Conservation (phyloP, 1,140 invertebrate genomes). For the Parasteatoda tepidariorum region DNA sequence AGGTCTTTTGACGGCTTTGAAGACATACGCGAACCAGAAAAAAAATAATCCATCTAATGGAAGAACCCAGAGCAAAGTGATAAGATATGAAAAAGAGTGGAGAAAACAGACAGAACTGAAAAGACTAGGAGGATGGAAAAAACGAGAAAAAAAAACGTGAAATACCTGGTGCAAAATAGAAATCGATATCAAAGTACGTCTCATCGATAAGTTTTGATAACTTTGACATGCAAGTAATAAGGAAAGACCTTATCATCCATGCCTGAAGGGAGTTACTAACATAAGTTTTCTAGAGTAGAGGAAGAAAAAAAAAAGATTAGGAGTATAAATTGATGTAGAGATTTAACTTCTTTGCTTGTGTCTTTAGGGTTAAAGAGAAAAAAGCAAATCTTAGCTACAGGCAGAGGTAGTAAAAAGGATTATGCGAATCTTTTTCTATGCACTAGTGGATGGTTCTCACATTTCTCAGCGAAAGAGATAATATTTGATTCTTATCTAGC, state of each 20-base stretch:
- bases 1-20: conserved; percentile 8
- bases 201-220: conserved; percentile 51
- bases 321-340: conserved; percentile 46
- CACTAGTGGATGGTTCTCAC: too few relatives aligned
- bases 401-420: too few relatives aligned
- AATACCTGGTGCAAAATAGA: conserved; percentile 32
- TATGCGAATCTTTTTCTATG: too few relatives aligned
- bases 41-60: conserved; percentile 35
- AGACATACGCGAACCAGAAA: not conserved
- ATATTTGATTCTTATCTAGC: too few relatives aligned
- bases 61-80: conserved; percentile 3
- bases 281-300: not conserved
- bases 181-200: conserved; percentile 38
- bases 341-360: conserved; percentile 18
- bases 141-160: conserved; percentile 22
- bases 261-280: conserved; percentile 24
- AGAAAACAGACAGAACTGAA: not conserved
- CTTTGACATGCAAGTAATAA: conserved; percentile 45
- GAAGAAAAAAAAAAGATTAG: conserved; percentile 13
- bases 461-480: too few relatives aligned
- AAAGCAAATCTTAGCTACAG: too few relatives aligned
- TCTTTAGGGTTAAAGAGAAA: not conserved
- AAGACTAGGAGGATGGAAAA: conserved; percentile 14
- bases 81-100: not conserved
- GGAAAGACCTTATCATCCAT: conserved; percentile 25